Conservation (phyloP, 2,113 vertebrate genomes). For the Microtus oregoni region DNA sequence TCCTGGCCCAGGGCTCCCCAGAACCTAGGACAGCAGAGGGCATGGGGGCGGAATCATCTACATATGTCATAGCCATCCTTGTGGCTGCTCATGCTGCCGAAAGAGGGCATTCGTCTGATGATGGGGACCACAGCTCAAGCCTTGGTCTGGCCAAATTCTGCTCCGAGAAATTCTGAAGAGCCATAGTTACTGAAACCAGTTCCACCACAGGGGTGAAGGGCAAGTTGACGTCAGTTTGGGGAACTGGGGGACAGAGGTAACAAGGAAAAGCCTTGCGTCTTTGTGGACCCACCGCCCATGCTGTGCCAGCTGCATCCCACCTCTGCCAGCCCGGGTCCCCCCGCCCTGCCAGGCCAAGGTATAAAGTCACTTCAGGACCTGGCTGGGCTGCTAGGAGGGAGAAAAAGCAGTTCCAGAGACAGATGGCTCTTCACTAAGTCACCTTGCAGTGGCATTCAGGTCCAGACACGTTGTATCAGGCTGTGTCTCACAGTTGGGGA, state of each 20-base stretch:
- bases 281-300: not conserved
- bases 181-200: not conserved
- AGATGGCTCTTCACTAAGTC: rapidly evolving
- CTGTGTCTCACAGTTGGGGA: not conserved
- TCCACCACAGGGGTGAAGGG: not conserved
- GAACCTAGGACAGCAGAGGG: not conserved
- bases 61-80: no score
- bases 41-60: not conserved
- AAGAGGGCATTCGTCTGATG: not conserved
- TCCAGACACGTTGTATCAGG: not conserved
- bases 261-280: not conserved
- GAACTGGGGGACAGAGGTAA: not conserved
- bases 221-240: not conserved
- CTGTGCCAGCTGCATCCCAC: not conserved
- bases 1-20: not conserved
- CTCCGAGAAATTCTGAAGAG: not conserved
- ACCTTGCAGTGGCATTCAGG: not conserved
- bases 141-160: not conserved
- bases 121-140: not conserved
- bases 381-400: not conserved
- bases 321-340: not conserved
- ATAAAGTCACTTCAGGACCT: not conserved
- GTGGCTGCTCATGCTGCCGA: not conserved
- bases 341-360: not conserved
- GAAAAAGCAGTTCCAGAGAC: not conserved